These are phyloP conservation scores for Pemphigus obesinymphae DNA, from an alignment of 1,140 invertebrate genomes.

Conservation along the genomic window DNA sequence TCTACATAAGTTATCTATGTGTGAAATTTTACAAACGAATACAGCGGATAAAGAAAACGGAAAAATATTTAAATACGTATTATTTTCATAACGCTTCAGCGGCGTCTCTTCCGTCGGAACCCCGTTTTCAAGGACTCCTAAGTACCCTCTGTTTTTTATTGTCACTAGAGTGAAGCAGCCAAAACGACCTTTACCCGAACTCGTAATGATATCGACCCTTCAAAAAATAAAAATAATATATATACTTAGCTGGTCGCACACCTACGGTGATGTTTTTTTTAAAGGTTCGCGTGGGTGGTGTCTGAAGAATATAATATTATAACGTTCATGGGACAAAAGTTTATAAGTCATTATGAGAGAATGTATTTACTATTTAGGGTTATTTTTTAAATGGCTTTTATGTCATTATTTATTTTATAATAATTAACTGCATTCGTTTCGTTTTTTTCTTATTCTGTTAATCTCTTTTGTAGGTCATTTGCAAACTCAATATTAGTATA, in stretches of 20 bases:
- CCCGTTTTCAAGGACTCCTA: slow-evolving; percentile 13
- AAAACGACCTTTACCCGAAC: slow-evolving; percentile 27
- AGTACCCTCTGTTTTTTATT: slow-evolving; percentile 40
- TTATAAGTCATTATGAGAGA: slow-evolving; percentile 19
- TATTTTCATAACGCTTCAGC: not conserved
- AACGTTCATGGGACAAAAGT: not conserved
- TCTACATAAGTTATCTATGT: too few species aligned
- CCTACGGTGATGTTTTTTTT: not conserved
- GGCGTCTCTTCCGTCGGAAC: not conserved
- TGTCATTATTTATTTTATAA: not conserved
- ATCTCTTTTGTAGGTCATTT: not conserved
- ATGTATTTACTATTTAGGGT: not conserved
- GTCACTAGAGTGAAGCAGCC: slow-evolving; percentile 26
- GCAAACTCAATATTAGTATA: not conserved
- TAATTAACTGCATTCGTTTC: not conserved
- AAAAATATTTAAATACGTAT: not conserved
- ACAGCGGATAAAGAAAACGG: not conserved
- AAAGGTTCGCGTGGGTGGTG: not conserved
- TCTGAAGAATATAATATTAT: slow-evolving; percentile 27
- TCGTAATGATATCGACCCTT: slow-evolving; percentile 8
- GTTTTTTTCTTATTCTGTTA: not conserved
- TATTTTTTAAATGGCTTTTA: slow-evolving; percentile 4
- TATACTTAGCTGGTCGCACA: slow-evolving; percentile 8
- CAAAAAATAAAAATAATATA: not conserved
- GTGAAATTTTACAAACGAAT: not conserved